Evolutionary conservation across 53 echinoderm and acorn worm genomes (phyloP).

Genomic region (Hippasteria phrygiana): DNA sequence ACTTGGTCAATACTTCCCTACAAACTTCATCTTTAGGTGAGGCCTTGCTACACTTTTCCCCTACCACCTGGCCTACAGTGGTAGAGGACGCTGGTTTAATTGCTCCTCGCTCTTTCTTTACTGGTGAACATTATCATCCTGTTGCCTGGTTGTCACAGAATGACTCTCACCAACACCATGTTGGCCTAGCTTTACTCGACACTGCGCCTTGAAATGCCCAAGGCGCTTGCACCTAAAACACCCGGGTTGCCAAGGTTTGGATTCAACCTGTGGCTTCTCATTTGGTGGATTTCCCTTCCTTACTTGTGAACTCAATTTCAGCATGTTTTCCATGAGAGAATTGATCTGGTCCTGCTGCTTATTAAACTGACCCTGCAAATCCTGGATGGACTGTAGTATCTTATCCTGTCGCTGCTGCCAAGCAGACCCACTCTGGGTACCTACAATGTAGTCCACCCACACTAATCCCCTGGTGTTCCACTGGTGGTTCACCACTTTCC

Average conservation of each 20-base stretch:
- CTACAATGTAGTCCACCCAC: not conserved
- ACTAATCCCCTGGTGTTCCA: not conserved
- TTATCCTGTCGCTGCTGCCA: conserved; percentile 8
- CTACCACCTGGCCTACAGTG: conserved; percentile 31
- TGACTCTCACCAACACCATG: not conserved
- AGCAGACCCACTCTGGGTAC: not conserved
- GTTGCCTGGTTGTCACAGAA: too few species aligned
- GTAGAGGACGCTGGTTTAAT: conserved; percentile 9
- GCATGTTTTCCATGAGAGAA: not conserved
- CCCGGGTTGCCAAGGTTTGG: too few species aligned
- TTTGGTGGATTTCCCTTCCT: not conserved
- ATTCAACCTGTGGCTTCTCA: not conserved
- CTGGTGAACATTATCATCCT: not conserved
- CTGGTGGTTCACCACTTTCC: not conserved
- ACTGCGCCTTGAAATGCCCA: conserved; percentile 7
- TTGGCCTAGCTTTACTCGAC: not conserved
- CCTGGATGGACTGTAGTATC: conserved; percentile 13
- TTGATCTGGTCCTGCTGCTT: not conserved
- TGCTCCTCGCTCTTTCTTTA: not conserved
- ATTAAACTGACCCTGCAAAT: not conserved
- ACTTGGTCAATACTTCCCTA: conserved; percentile 4
- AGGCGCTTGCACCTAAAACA: conserved; percentile 1
- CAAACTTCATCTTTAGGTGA: conserved; percentile 2
- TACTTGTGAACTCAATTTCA: not conserved
- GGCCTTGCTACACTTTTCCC: not conserved